A percentile compares a stretch with the other conserved stretches of the same genome.
Evolutionary conservation across 2,113 vertebrate species (phyloP).

Genomic region (Xiphophorus maculatus): DNA sequence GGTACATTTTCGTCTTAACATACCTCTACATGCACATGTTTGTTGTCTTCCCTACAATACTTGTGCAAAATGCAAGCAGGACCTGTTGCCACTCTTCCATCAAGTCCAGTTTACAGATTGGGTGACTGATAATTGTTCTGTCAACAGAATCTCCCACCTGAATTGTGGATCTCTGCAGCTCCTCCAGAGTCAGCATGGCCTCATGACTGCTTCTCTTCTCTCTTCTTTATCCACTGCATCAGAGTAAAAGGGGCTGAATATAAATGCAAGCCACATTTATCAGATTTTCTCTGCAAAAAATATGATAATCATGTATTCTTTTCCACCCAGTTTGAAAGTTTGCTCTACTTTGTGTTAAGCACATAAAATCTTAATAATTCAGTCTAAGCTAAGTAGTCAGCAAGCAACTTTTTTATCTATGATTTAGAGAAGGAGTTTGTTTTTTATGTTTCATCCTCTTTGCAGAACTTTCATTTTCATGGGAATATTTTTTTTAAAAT

Average conservation of each 20-base stretch:
- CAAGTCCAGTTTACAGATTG: no score
- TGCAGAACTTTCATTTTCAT: not conserved
- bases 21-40: no score
- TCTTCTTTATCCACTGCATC: not conserved
- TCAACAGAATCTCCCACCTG: not conserved
- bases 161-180: not conserved
- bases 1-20: no score
- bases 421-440: not conserved
- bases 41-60: no score
- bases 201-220: not conserved
- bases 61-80: no score
- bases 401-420: not conserved
- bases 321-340: no score
- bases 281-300: not conserved
- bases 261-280: not conserved
- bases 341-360: not conserved
- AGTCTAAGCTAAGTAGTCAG: not conserved
- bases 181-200: not conserved
- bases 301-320: no score
- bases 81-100: no score
- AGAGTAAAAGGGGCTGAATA: not conserved
- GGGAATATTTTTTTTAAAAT: no score
- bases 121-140: no score
- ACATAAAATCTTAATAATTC: not conserved
- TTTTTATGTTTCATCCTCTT: not conserved